Percentiles rank a stretch among this genome's conserved stretches.
Evolutionary conservation across 2,888 invertebrate species (phyloP).

Genomic region (Drosophila quinaria): DNA sequence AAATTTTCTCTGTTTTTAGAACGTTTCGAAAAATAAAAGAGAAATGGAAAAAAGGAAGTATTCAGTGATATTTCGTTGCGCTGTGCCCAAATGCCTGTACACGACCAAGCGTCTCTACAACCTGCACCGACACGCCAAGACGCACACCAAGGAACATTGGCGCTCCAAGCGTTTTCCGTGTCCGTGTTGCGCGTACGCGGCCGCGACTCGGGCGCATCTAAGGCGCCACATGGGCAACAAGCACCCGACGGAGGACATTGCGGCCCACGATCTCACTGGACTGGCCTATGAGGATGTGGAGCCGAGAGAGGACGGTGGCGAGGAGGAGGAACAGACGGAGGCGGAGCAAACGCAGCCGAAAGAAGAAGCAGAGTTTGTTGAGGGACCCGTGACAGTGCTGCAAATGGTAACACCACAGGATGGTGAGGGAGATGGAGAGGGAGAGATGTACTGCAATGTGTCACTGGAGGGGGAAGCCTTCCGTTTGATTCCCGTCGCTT

Average conservation of each 20-base stretch:
- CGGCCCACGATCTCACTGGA: constrained; percentile 18
- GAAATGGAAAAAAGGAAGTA: constrained; percentile 34
- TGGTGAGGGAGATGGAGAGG: constrained; percentile 28
- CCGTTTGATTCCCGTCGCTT: constrained; percentile 44
- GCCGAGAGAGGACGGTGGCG: no score
- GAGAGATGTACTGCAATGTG: constrained; percentile 13
- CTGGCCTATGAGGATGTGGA: constrained; percentile 41
- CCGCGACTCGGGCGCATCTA: constrained; percentile 44
- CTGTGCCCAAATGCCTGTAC: constrained; percentile 45
- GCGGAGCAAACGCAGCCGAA: not conserved
- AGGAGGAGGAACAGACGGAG: constrained; percentile 2
- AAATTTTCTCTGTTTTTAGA: no score
- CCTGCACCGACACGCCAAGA: constrained; percentile 48
- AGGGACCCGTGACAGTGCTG: constrained; percentile 48
- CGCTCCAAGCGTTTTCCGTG: constrained; percentile 52
- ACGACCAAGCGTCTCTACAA: constrained; percentile 43
- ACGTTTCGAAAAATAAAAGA: not conserved
- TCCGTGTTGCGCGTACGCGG: constrained; percentile 52
- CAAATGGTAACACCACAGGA: constrained; percentile 44
- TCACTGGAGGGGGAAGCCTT: constrained; percentile 53
- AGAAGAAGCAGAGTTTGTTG: not conserved
- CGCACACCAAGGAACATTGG: constrained; percentile 46
- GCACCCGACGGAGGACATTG: constrained; percentile 40
- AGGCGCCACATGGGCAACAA: constrained; percentile 50
- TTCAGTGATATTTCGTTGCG: constrained; percentile 36